phyloP scores from a whole-genome alignment of 2,888 invertebrate genomes.

The Gryllus longicercus region DNA sequence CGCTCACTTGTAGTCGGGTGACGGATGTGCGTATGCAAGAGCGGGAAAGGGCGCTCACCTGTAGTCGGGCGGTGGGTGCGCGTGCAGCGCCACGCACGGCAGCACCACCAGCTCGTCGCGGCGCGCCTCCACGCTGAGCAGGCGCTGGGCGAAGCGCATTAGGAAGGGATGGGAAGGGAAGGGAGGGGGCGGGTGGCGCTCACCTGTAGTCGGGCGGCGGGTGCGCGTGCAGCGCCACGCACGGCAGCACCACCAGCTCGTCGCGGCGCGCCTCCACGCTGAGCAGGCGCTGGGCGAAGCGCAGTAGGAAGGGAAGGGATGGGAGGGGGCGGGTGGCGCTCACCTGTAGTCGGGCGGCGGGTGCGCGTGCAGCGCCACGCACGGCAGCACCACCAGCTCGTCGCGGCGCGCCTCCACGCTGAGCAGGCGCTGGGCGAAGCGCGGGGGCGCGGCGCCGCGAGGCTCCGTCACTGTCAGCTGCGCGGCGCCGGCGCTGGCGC shows the following conservation, averaged over 20 bases:
- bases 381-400: too few species aligned
- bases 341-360: too few species aligned
- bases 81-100: conserved; percentile 36
- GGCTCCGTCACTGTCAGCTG: conserved; percentile 37
- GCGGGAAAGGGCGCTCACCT: conserved; percentile 24
- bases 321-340: too few species aligned
- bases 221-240: conserved; percentile 35
- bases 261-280: conserved; percentile 36
- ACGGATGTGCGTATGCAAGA: too few species aligned
- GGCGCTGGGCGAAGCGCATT: conserved; percentile 33
- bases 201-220: conserved; percentile 31
- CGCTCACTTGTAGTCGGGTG: too few species aligned
- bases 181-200: too few species aligned
- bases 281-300: conserved; percentile 33
- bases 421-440: too few species aligned
- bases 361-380: too few species aligned
- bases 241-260: conserved; percentile 37
- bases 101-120: conserved; percentile 37
- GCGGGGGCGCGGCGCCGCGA: conserved; percentile 28
- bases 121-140: conserved; percentile 34
- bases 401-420: too few species aligned
- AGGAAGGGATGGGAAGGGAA: too few species aligned
- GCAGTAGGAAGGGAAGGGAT: neutral
- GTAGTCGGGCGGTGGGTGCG: conserved; percentile 36
- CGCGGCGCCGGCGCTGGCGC: conserved; percentile 36